These are phyloP conservation scores for Lutraria rhynchaena DNA, from an alignment of 1,140 invertebrate species.

Conservation along the genomic window DNA sequence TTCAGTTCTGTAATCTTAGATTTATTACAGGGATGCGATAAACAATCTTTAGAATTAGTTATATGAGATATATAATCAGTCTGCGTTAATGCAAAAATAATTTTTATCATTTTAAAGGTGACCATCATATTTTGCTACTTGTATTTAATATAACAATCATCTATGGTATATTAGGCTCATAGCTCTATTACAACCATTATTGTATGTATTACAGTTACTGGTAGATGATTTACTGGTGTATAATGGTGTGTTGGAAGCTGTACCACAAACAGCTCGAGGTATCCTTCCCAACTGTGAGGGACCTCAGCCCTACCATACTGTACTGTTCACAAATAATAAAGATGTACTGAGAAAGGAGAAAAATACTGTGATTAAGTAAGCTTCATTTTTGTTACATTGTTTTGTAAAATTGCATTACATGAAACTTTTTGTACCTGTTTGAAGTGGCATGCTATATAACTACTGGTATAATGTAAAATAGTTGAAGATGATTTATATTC, in stretches of 20 bases:
- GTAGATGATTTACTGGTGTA: conserved; percentile 91
- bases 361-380: conserved; percentile 80
- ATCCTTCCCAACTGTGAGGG: conserved; percentile 76
- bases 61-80: no score
- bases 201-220: conserved; percentile 85
- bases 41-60: no score
- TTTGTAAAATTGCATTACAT: background rate
- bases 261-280: conserved; percentile 72
- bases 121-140: no score
- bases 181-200: no score
- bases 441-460: no score
- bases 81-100: no score
- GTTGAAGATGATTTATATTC: no score
- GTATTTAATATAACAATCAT: background rate
- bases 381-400: background rate
- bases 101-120: no score
- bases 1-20: background rate
- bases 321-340: conserved; percentile 83
- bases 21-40: no score
- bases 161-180: no score
- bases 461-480: no score
- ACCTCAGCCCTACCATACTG: conserved; percentile 81
- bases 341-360: conserved; percentile 76
- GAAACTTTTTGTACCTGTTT: no score
- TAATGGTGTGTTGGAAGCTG: conserved; percentile 85